phyloP scores from a whole-genome alignment of 2,888 invertebrate genomes.

The Trichopria drosophilae region DNA sequence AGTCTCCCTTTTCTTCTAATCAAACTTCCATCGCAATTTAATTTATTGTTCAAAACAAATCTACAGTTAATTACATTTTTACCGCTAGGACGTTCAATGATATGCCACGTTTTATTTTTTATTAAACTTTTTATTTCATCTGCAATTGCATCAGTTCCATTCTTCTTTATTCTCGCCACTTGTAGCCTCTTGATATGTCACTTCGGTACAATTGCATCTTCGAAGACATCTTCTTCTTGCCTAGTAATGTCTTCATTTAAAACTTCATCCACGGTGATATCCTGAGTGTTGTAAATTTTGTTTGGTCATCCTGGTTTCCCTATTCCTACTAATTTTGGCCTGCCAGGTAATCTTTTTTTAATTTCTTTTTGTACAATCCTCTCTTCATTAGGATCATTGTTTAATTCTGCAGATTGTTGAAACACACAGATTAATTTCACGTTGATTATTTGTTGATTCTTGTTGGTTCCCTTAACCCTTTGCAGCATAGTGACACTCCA shows the following conservation, averaged over 20 bases:
- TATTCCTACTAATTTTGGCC: neutral
- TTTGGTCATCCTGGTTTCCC: constrained; percentile 5
- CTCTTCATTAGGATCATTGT: constrained; percentile 3
- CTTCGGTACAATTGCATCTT: neutral
- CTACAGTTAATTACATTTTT: constrained; percentile 28
- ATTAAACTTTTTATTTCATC: constrained; percentile 29
- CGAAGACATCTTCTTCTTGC: neutral
- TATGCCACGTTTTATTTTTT: constrained; percentile 35
- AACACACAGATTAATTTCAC: neutral
- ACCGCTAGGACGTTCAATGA: constrained; percentile 35
- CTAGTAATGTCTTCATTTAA: neutral
- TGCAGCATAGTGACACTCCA: no score
- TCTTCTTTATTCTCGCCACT: constrained; percentile 15
- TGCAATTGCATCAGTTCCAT: constrained; percentile 34
- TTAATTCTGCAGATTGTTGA: constrained; percentile 33
- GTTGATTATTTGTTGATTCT: neutral
- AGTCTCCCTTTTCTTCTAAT: constrained; percentile 37
- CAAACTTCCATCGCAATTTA: constrained; percentile 26
- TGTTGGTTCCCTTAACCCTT: neutral
- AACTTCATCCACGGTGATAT: neutral
- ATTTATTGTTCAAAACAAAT: constrained; percentile 33
- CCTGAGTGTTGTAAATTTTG: neutral
- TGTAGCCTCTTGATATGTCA: constrained; percentile 9
- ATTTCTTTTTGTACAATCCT: neutral
- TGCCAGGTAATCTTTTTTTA: constrained; percentile 8